Percentiles rank a stretch among this genome's conserved stretches.
Conservation (phyloP, 2,113 vertebrate species). For the Pedionomus torquatus region DNA sequence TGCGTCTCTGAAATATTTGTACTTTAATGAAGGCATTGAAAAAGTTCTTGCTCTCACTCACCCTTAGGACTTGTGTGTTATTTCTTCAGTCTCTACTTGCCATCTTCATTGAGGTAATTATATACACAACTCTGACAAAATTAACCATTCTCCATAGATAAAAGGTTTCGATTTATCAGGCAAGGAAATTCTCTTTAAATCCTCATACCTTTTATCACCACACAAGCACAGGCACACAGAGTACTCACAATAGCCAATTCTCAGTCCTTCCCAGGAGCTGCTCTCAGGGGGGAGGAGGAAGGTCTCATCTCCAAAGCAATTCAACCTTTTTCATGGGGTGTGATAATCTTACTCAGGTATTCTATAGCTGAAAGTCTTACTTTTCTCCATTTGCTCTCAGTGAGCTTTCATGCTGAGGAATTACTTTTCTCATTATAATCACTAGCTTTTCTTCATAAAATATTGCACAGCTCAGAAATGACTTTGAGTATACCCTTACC, state of each 20-base stretch:
- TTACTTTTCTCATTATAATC: slow-evolving; percentile 47
- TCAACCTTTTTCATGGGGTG: background rate
- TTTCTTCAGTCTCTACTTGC: background rate
- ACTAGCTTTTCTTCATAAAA: slow-evolving; percentile 25
- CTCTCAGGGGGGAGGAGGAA: background rate
- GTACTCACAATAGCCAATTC: background rate
- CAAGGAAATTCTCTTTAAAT: background rate
- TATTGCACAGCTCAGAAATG: background rate
- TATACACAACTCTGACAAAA: background rate
- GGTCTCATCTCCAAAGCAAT: background rate
- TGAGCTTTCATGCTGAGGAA: background rate
- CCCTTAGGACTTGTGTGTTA: background rate
- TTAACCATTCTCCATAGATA: background rate
- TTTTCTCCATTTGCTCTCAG: background rate
- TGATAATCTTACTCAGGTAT: slow-evolving; percentile 10
- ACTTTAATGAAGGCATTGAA: background rate
- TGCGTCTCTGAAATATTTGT: background rate
- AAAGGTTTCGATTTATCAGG: background rate
- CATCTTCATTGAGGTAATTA: background rate
- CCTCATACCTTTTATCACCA: background rate
- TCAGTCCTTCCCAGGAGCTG: background rate
- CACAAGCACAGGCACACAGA: background rate
- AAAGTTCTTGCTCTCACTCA: background rate
- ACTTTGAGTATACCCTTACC: slow-evolving; percentile 24
- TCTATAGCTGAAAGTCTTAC: background rate